Base-by-base conservation (phyloP, 2,113 vertebrate species). In the Anthoscopus minutus region DNA sequence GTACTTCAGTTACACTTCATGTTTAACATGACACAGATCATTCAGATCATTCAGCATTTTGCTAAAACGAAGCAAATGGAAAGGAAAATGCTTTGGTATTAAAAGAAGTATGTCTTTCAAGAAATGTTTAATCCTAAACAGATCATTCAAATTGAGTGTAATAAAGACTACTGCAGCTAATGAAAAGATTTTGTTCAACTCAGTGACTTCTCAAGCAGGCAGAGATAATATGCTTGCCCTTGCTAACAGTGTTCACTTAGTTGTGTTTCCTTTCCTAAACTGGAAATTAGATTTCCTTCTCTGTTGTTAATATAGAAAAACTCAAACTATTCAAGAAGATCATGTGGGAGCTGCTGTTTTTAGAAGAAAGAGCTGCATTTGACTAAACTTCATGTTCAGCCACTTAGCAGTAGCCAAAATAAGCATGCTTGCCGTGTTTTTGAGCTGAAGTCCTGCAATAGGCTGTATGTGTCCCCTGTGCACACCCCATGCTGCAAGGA, bases 31-130 rank as follows among this genome's bases (percentile, higher is more conserved):
- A 91, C 28, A 56, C 25, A 56, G 74, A 81, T 72, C 8, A 6
- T 87, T 88, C 30, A 67, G 65, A 81, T 77, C 4, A 4, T 72
- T 86, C 56, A 51, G n/a, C 48, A 50, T 89, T 94, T 91, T 81
- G 33, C 84, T 85, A 24, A 82, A 69, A 4, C 45, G 16, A 94
- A 81, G 54, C 6, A 3, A 47, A 38, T 53, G 50, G 73, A 88
- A 62, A 50, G 56, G 58, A 94, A 95, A 74, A 81, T 56, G 15
- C 44, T 80, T 64, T 6, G 2, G 16, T 71, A 90, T 56, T 89
- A 92, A 87, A 80, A 92, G 33, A 47, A 81, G 35, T 70, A 21
- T 53, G 65, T 70, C 82, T 89, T 86, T 88, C 72, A 88, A 92
- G 18, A 67, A 76, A 56, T 25, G 31, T 48, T 84, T 93, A 81